Conservation (phyloP, 2,888 invertebrate genomes). For the Galeopsomyia nigrocyanea region DNA sequence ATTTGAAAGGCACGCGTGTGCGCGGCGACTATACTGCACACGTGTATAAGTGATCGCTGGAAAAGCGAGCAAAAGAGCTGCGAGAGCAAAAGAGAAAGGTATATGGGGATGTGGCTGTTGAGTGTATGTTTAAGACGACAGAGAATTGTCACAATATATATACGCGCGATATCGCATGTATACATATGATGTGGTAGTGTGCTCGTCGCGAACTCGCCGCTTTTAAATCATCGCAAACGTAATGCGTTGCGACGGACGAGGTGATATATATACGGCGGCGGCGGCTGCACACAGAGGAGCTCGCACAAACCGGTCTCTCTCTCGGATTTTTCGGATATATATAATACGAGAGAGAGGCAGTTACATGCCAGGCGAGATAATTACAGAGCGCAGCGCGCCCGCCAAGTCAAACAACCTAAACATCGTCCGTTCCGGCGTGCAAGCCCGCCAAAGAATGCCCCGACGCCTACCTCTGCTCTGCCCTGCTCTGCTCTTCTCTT, state of each 20-base stretch:
- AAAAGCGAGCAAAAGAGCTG: background rate
- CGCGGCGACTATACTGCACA: background rate
- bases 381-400: conserved; percentile 66
- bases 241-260: conserved; percentile 30
- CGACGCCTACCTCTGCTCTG: no score
- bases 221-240: conserved; percentile 44
- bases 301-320: conserved; percentile 29
- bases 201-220: conserved; percentile 5
- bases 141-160: conserved; percentile 47
- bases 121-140: conserved; percentile 45
- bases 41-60: no score
- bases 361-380: conserved; percentile 68
- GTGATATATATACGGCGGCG: no score
- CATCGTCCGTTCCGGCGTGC: conserved; percentile 51
- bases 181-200: background rate
- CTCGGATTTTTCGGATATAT: conserved; percentile 37
- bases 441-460: background rate
- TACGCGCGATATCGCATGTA: background rate
- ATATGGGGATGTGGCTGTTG: no score
- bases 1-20: conserved; percentile 40
- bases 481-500: no score
- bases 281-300: background rate
- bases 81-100: conserved; percentile 18
- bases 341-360: conserved; percentile 52
- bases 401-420: conserved; percentile 68